Evolutionary conservation across 1,140 invertebrate species (phyloP), one percentile per base, ranked within the genome.

Genomic region (Aphidius ervi): DNA sequence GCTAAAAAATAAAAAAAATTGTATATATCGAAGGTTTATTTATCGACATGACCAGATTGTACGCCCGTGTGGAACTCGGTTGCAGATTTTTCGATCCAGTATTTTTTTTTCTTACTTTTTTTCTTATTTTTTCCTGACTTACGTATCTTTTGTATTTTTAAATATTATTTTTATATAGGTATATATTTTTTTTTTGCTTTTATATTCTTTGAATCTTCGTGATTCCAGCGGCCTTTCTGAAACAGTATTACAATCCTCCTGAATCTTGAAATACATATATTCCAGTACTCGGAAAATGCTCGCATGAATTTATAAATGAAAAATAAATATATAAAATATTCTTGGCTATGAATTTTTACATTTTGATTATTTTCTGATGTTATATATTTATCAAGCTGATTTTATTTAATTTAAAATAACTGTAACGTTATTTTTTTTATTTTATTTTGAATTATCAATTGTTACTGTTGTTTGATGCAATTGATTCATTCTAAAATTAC

Each of bases 161-260:
- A 46, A 53, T 53, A 46, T 55, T 47, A 40, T 42, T 45, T 50
- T 46, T 39, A 62, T 52, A 42, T 23, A 58, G 4, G 23, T 31
- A 3, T 31, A 3, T 31, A 3, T 31, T 1, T 31, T 31, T 31
- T 31, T 31, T 62, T 62, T 62, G 49, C 40, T 20, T 54, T 42
- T 20, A 54, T 54, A 54, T 54, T 42, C 42, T 39, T 31, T 31
- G 23, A 31, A 52, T 45, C 46, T 46, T 57, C 56, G 61, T 57
- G 61, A 58, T 58, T 58, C 56, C 41, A 47, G 40, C 49, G 48
- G 64, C 62, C 66, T 71, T 62, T 63, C 56, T 63, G 61, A 67
- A 65, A 63, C 64, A 67, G 63, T 61, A 58, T 68, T 65, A 68
- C 69, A 70, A 70, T 68, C 69, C 67, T 63, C 48, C 54, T 62